Percentiles rank a stretch among this genome's conserved stretches.
These are phyloP conservation scores for Trochalopteron elliotii DNA, from an alignment of 2,113 vertebrate species.

Conservation along the genomic window DNA sequence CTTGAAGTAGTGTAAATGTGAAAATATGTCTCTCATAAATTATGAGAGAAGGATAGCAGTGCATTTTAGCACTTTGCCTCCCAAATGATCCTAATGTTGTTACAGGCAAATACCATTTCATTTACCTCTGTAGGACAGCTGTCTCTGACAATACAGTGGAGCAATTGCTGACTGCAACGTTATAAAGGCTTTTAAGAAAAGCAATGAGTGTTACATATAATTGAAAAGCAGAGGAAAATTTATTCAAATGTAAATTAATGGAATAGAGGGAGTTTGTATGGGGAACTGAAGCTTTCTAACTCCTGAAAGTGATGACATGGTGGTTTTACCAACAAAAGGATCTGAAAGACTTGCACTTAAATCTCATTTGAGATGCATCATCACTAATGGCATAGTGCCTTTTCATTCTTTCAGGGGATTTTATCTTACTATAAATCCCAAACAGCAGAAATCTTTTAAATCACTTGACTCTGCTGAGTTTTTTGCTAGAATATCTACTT, in stretches of 20 bases:
- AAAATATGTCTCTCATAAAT: background rate
- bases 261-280: background rate
- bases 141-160: background rate
- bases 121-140: background rate
- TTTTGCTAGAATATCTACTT: background rate
- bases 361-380: background rate
- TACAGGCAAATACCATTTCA: background rate
- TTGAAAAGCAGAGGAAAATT: slow-evolving; percentile 1
- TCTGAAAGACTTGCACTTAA: background rate
- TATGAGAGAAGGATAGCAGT: background rate
- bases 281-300: background rate
- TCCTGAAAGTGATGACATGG: background rate
- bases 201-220: background rate
- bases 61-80: background rate
- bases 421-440: background rate
- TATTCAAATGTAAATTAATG: slow-evolving; percentile 21
- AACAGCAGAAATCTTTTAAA: background rate
- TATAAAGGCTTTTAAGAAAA: background rate
- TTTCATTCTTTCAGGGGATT: background rate
- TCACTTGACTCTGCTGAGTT: background rate
- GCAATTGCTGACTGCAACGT: background rate
- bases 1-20: background rate
- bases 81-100: background rate
- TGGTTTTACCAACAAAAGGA: background rate
- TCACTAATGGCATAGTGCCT: background rate